A percentile compares a stretch with the other conserved stretches of the same genome.
Conservation (phyloP, 2,113 vertebrate species). For the Crocuta crocuta region DNA sequence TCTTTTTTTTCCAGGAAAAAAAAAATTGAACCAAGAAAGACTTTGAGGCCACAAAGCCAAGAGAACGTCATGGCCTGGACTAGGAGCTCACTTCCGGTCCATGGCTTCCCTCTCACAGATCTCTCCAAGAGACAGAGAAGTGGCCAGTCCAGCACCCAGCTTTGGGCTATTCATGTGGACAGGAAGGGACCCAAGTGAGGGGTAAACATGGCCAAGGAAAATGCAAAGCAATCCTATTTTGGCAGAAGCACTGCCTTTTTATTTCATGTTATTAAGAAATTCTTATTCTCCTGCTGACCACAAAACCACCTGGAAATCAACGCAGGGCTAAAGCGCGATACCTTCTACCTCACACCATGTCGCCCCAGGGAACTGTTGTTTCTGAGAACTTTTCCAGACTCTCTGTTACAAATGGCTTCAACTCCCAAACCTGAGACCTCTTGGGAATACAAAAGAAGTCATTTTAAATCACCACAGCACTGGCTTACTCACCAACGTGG, state of each 20-base stretch:
- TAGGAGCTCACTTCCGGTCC: background rate
- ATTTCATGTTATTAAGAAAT: slow-evolving; percentile 53
- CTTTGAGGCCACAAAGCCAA: background rate
- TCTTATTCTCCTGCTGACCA: slow-evolving; percentile 48
- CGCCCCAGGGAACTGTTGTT: background rate
- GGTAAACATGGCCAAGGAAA: background rate
- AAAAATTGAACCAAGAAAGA: background rate
- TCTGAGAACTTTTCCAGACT: slow-evolving; percentile 62
- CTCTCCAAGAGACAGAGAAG: background rate
- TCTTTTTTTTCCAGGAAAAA: background rate
- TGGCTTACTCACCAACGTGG: background rate
- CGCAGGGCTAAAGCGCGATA: background rate
- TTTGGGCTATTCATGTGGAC: rapidly evolving
- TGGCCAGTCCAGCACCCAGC: rapidly evolving
- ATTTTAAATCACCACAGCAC: background rate
- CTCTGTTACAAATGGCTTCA: background rate
- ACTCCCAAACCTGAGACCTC: background rate
- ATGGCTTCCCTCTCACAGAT: background rate
- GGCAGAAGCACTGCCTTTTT: slow-evolving; percentile 35
- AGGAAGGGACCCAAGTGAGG: rapidly evolving
- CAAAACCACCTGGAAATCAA: slow-evolving; percentile 17
- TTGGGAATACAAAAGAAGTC: background rate
- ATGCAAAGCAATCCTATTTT: slow-evolving; percentile 5
- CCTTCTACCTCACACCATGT: background rate
- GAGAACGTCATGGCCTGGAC: rapidly evolving